A percentile compares a stretch with the other conserved stretches of the same genome.
phyloP scores from a whole-genome alignment of 2,888 invertebrate genomes.

The Barypeithes pellucidus region DNA sequence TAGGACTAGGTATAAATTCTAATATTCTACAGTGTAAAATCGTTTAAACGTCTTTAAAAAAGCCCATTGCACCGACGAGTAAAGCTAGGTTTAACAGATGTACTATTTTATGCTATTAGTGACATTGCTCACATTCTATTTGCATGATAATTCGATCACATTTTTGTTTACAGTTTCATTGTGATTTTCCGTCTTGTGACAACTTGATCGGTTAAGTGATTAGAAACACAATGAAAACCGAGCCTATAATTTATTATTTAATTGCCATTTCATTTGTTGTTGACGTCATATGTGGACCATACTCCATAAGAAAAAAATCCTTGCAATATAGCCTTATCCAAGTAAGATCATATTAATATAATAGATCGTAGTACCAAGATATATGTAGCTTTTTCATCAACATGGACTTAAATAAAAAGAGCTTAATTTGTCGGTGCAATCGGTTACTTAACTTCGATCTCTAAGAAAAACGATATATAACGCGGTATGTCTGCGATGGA shows the following conservation, averaged over 20 bases:
- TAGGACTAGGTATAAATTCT: conserved; percentile 50
- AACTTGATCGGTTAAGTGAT: too few relatives aligned
- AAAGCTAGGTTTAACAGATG: not conserved
- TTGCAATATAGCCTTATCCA: not conserved
- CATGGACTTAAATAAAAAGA: not conserved
- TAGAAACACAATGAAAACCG: too few relatives aligned
- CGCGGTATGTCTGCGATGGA: too few relatives aligned
- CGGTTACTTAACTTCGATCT: not conserved
- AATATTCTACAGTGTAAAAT: conserved; percentile 48
- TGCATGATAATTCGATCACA: too few relatives aligned
- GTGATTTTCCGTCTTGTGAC: too few relatives aligned
- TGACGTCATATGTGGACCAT: too few relatives aligned
- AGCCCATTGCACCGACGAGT: not conserved
- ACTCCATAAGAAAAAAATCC: not conserved
- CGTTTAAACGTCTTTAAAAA: conserved; percentile 8
- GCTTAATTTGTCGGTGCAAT: not conserved
- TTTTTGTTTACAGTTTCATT: too few relatives aligned
- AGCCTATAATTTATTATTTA: too few relatives aligned
- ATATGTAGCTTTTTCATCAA: not conserved
- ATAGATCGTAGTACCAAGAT: not conserved
- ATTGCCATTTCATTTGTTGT: too few relatives aligned
- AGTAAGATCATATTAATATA: not conserved
- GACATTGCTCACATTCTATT: too few relatives aligned
- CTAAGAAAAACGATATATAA: too few relatives aligned
- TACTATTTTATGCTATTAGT: too few relatives aligned